Base-by-base conservation (phyloP, 2,113 vertebrate species). In the Oryctolagus cuniculus region DNA sequence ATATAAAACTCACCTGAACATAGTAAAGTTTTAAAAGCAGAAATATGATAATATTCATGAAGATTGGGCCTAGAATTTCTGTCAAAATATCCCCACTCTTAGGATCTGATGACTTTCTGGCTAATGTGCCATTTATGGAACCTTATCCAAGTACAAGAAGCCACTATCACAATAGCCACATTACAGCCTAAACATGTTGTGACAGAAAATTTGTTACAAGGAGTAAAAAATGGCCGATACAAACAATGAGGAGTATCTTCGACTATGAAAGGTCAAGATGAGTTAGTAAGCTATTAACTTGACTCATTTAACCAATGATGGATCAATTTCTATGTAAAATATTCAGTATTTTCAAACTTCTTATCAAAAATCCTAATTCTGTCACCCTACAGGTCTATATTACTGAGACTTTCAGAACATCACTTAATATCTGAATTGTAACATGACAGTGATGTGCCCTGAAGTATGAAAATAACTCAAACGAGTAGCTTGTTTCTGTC, bases 271-370 rank as follows among this genome's bases (percentile, higher is more conserved):
- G 84, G 90, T 92, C 78, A 88, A 66, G 53, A 93, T 83, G 66
- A 95, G 36, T 83, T 87, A 96, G 92, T 34, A 85, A 89, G 36
- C 83, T 91, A 84, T 94, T 94, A 85, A 70, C 79, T 78, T 90
- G 64, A 36, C 69, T 90, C 88, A 88, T 82, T 87, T 73, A 93
- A 89, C 77, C 93, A 90, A 84, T 66, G 80, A 84, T 58, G 63
- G 63, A 78, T 94, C 86, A 61, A 66, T 55, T 91, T 89, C 80
- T 38, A 87, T 44, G 66, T 88, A 77, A 89, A 87, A 79, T 17
- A 73, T 11, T 90, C 34, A 88, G 49, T 90, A 78, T 87, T 96
- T 91, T 77, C 79, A 92, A 87, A 86, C n/a, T 51, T 36, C 55
- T 91, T 92, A 93, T 88, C 61, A 61, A 83, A 29, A 74, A 36